Base-by-base conservation (phyloP, 2,888 invertebrate genomes). In the Drosophila cognata region DNA sequence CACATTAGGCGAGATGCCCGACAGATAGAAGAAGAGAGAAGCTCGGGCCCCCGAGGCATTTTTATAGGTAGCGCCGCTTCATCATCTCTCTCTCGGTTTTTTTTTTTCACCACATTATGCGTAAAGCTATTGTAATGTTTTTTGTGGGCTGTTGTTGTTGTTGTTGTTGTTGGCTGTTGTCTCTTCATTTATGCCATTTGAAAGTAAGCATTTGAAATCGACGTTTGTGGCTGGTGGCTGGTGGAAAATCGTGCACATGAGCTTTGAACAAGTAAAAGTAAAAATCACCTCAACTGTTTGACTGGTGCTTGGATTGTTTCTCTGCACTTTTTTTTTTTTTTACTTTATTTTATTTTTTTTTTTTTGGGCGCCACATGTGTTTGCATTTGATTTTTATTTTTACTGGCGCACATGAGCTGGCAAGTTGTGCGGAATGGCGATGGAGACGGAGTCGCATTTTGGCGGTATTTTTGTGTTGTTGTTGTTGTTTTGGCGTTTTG, bases 171-270 rank as follows among this genome's bases (percentile, higher is more conserved):
- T 60, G 55, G 64, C 46, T 66, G 82, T 75, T 74, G 87, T 78
- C 84, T 84, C 89, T 89, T 87, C 87, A 84, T 86, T 84, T 86
- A 67, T 78, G 82, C 82, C 65, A 76, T 79, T 81, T 82, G 87
- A 88, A 88, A 88, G 88, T 90, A 74, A 81, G 84, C 79, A 88
- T 88, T 89, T 82, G 81, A 78, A 88, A 88, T 90, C 82, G 77
- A 89, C 77, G 79, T 72, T 71, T 74, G 68, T 35, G 50, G 48
- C 18, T 53, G 52, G 63, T 59, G 59, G 63, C 64, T 77, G 60
- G 58, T 86, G 86, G 81, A 89, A 88, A 89, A 89, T 89, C 88
- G 88, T 90, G 88, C 88, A 88, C 88, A 90, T 90, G 83, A 81
- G 77, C 80, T 76, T 71, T 67, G 33, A 60, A 60, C 73, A 88